Evolutionary conservation across 1,140 invertebrate genomes (phyloP).

Genomic region (Neoseiulus cucumeris): DNA sequence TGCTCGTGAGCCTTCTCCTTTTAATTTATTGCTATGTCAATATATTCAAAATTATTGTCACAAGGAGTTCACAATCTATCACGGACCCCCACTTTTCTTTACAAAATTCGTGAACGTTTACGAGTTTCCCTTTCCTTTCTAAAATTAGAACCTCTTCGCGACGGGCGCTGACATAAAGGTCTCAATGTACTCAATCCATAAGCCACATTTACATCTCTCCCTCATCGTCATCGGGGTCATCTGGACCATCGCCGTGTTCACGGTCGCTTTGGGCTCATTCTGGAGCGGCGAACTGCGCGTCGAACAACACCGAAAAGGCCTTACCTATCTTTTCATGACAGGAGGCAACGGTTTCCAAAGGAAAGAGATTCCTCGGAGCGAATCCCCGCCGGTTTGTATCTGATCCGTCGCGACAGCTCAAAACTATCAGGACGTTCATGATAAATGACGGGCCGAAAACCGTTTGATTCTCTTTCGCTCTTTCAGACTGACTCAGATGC

Average conservation of each 20-base stretch:
- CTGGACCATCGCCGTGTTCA: constrained; percentile 29
- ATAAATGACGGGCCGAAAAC: not conserved
- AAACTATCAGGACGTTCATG: constrained; percentile 3
- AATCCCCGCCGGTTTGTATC: not conserved
- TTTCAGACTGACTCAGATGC: constrained; percentile 11
- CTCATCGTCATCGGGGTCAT: constrained; percentile 29
- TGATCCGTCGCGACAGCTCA: not conserved
- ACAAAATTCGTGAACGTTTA: not conserved
- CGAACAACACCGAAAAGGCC: not conserved
- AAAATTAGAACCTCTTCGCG: constrained; percentile 16
- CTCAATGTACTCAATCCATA: constrained; percentile 18
- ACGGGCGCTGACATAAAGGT: constrained; percentile 18
- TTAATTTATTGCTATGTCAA: not conserved
- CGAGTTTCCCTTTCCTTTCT: constrained; percentile 13
- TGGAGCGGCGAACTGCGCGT: constrained; percentile 27
- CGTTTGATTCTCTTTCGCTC: not conserved
- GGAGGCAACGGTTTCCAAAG: not conserved
- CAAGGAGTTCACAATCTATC: constrained; percentile 11
- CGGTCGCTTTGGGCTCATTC: constrained; percentile 27
- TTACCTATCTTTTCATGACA: not conserved
- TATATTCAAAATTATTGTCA: too few species aligned
- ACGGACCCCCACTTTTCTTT: constrained; percentile 12
- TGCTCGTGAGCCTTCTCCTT: not conserved
- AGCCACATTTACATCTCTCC: constrained; percentile 25
- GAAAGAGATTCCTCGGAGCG: not conserved